phyloP scores from a whole-genome alignment of 2,797 vertebrate genomes.

The Microcaecilia unicolor region DNA sequence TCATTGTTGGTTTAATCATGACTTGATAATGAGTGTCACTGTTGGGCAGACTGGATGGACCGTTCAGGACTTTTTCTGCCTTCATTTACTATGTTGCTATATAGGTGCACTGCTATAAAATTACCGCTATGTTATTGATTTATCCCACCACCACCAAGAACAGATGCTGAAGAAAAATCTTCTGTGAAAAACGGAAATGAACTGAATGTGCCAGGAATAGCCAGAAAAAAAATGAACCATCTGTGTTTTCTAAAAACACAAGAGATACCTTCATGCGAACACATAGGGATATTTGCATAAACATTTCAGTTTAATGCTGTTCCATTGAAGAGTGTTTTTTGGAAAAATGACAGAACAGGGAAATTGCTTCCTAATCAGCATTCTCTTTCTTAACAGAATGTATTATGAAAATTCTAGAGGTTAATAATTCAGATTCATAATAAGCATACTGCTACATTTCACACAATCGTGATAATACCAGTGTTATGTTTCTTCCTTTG shows the following conservation, averaged over 20 bases:
- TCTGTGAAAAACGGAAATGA: no score
- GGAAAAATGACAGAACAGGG: neutral
- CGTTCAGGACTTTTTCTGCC: no score
- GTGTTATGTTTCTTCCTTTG: neutral
- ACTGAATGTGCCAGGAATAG: neutral
- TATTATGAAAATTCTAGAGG: slow-evolving; percentile 6
- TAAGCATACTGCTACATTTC: neutral
- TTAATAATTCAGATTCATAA: neutral
- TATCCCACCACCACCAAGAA: no score
- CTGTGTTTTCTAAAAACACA: neutral
- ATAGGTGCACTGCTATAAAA: no score
- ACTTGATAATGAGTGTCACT: no score
- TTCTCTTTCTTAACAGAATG: neutral
- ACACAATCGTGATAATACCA: neutral
- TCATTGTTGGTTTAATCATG: no score
- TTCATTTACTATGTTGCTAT: no score
- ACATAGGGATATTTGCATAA: neutral
- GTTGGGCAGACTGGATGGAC: no score
- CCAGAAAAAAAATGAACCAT: neutral
- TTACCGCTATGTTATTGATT: no score
- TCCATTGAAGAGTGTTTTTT: neutral
- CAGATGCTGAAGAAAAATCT: no score
- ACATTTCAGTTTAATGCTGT: slow-evolving; percentile 7
- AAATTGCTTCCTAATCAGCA: neutral
- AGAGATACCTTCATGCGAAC: neutral